phyloP scores from a whole-genome alignment of 2,797 vertebrate species.

The Neosilurus hyrtlii region DNA sequence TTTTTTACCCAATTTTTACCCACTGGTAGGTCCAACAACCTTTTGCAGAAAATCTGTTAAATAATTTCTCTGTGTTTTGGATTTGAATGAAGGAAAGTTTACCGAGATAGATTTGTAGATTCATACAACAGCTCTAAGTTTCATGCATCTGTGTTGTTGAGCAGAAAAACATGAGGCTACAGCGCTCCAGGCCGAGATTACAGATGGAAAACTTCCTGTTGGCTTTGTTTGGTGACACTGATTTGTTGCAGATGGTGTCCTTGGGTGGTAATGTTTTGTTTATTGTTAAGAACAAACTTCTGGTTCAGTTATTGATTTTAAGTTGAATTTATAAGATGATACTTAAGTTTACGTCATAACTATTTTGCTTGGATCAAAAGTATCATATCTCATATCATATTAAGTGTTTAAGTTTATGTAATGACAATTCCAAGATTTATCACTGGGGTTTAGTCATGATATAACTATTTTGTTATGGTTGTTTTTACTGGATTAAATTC shows the following conservation, averaged over 20 bases:
- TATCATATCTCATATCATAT: not conserved
- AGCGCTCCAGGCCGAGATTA: not conserved
- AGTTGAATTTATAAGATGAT: not conserved
- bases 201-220: constrained; percentile 6
- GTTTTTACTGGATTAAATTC: not conserved
- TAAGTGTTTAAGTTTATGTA: not conserved
- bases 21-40: not conserved
- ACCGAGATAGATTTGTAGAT: no score
- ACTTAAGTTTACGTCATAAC: not conserved
- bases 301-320: not conserved
- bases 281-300: not conserved
- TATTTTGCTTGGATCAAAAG: not conserved
- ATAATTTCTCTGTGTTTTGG: not conserved
- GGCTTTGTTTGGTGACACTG: not conserved
- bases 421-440: not conserved
- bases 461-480: not conserved
- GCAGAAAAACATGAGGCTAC: not conserved
- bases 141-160: not conserved
- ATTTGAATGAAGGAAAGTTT: not conserved
- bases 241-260: not conserved
- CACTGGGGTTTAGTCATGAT: not conserved
- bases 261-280: not conserved
- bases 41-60: not conserved
- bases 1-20: no score
- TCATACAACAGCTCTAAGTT: not conserved